Conservation (phyloP, 2,797 vertebrate genomes). For the Poecilia gillii region DNA sequence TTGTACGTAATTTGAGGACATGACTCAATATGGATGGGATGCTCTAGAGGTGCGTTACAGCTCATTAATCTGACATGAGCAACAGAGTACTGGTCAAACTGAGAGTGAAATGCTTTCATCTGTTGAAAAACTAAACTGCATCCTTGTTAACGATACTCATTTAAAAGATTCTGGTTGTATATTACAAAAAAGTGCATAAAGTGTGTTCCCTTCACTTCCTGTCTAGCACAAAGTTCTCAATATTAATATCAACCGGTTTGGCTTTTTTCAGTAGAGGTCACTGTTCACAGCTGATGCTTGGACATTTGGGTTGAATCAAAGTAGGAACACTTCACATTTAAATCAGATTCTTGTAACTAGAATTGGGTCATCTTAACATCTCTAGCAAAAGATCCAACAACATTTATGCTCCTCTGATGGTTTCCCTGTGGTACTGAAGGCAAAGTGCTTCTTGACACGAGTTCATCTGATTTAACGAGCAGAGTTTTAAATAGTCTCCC, state of each 20-base stretch:
- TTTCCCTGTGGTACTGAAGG: background rate
- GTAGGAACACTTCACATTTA: background rate
- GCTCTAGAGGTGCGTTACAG: slow-evolving; percentile 31
- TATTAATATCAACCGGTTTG: background rate
- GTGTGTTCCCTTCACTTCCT: background rate
- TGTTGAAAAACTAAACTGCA: background rate
- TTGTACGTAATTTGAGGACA: background rate
- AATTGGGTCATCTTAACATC: background rate
- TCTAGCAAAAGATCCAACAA: background rate
- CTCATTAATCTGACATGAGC: slow-evolving; percentile 48
- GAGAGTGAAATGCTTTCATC: background rate
- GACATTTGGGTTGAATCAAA: background rate
- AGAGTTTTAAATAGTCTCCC: slow-evolving; percentile 6
- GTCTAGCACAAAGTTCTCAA: background rate
- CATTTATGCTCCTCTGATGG: background rate
- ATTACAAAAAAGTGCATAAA: background rate
- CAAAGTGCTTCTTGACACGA: no score
- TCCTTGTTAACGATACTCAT: background rate
- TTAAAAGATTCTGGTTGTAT: background rate
- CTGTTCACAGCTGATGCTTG: background rate
- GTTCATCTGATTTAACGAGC: background rate
- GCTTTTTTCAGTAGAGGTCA: background rate
- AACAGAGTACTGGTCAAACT: slow-evolving; percentile 38
- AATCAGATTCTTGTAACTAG: background rate
- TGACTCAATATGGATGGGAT: slow-evolving; percentile 1